Base-by-base conservation (phyloP, 2,888 invertebrate genomes). In the Candidula unifasciata region DNA sequence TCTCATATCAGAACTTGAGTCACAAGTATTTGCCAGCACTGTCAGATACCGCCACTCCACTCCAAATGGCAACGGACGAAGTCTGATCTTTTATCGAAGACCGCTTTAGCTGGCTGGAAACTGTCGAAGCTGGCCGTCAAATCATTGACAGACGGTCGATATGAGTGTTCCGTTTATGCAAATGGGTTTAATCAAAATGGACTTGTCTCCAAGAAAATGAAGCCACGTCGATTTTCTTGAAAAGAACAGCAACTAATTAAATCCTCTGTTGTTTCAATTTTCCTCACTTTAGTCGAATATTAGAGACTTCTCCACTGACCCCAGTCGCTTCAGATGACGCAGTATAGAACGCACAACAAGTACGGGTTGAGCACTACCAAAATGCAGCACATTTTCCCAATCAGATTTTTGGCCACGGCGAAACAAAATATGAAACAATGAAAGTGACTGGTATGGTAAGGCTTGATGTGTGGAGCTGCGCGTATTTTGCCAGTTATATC, bases 171-270 rank as follows among this genome's bases (percentile, higher is more conserved):
- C 54, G 76, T 71, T 71, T 83, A 83, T 83, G 83, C 83, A 78
- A 83, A 83, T 83, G 79, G 27, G 69, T 76, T 83, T 71, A 71
- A 83, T 83, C 83, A 78, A 79, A 83, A 83, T 79, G 69, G 83
- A 79, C 83, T 83, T 60, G 78, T 68, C 68, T 68, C 57, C 76
- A 82, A 37, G 74, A 77, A 82, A 82, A 77, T 82, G 66, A 76
- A 60, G 73, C 82, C 30, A 73, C 54, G 82, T 82, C 82, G 77
- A 82, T 82, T 76, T 66, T 27, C 74, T 60, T 52, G 37, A 60
- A 74, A 60, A 77, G 82, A 52, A 66, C 54, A 66, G 33, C 33
- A 77, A 16, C 64, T 76, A 82, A 82, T 82, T 76, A 82, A 82
- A 82, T 82, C 68, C 82, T 68, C 54, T 24, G 76, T 77, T 77